Evolutionary conservation across 2,888 invertebrate species (phyloP).

Genomic region (Heliconius ismenius): DNA sequence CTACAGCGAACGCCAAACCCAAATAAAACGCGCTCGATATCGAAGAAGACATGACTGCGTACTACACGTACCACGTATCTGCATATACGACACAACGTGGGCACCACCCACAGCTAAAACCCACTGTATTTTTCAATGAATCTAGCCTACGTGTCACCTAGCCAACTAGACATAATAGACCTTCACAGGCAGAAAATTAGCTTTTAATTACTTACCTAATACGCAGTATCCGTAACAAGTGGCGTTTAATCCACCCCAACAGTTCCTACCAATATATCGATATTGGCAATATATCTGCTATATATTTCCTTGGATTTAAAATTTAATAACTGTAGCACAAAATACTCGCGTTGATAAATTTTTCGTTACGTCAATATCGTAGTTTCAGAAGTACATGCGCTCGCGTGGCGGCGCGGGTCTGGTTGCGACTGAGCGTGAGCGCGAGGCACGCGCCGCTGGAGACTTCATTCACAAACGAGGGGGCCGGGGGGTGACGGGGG

Average conservation of each 20-base stretch:
- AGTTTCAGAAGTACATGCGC: conserved; percentile 59
- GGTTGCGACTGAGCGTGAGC: conserved; percentile 74
- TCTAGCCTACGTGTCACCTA: conserved; percentile 73
- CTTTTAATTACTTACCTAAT: conserved; percentile 72
- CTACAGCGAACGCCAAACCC: conserved; percentile 47
- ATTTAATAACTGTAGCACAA: conserved; percentile 51
- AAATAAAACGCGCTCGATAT: conserved; percentile 57
- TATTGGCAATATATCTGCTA: background rate
- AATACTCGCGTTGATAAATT: conserved; percentile 67
- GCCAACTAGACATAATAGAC: conserved; percentile 52
- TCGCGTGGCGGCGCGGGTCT: conserved; percentile 72
- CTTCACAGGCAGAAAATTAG: conserved; percentile 56
- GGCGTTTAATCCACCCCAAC: background rate
- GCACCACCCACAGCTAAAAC: conserved; percentile 73
- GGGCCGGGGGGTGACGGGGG: conserved; percentile 64
- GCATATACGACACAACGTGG: conserved; percentile 69
- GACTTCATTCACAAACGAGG: conserved; percentile 78
- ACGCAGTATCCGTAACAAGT: conserved; percentile 46
- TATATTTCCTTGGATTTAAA: conserved; percentile 18
- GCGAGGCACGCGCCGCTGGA: conserved; percentile 77
- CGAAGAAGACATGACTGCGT: conserved; percentile 63
- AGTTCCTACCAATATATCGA: background rate
- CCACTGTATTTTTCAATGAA: conserved; percentile 71
- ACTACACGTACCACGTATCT: conserved; percentile 73
- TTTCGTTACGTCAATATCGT: conserved; percentile 64